Base-by-base conservation (phyloP, 2,797 vertebrate species). In the Xiphophorus birchmanni region DNA sequence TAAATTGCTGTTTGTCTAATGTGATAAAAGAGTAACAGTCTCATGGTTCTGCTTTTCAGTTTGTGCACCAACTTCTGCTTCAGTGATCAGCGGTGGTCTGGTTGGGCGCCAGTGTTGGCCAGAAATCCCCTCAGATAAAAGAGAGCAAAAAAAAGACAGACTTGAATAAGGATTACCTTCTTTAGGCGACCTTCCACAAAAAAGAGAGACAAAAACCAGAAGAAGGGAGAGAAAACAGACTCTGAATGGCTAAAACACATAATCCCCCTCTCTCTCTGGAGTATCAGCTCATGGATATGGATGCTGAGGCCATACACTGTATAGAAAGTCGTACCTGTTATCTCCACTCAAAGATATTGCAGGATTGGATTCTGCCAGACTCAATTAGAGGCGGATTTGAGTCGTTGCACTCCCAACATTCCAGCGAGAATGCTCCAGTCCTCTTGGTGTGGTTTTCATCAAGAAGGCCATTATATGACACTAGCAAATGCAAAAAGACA, bases 141-240 rank as follows among this genome's bases (percentile, higher is more conserved):
- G 84, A 74, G 76, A 87, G 18, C 29, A 50, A 35, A 81, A 80
- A 91, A 54, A 5, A 54, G 88, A 91, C 80, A 90, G 89, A 88
- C 89, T 91, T 83, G 89, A 92, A 92, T 90, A 86, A 88, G 91
- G 89, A 94, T 95, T 94, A 94, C 86, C 93, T 95, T 92, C 93
- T 94, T 94, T 91, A 93, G 89, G 88, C 94, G 95, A 96, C 95
- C 95, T 96, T 95, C 90, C 75, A 77, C 79, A 74, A 82, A 85
- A 80, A 82, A 76, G 76, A 65, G 75, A 82, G 73, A 75, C 84
- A 85, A 86, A 83, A 76, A 72, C 50, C 82, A 88, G 82, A 84
- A 73, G 71, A 73, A 40, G 47, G 75, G 79, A 86, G 80, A 84
- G 86, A 87, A 90, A 84, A 86, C 82, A 76, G 83, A 86, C 87